These are phyloP conservation scores for Troides oblongomaculatus DNA, from an alignment of 2,888 invertebrate genomes.

Conservation along the genomic window DNA sequence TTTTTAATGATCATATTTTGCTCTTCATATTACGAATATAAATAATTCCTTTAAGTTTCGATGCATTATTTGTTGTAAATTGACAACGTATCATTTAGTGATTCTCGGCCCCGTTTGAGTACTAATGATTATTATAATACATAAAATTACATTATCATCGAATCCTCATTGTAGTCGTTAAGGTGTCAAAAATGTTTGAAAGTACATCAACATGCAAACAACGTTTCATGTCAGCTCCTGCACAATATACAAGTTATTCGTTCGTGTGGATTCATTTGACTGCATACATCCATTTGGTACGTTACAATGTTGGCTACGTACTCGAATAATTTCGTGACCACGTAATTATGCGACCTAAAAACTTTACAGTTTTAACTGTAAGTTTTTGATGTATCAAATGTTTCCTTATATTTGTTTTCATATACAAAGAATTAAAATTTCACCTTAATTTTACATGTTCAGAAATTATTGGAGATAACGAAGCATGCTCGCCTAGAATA, in stretches of 20 bases:
- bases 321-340: constrained; percentile 2
- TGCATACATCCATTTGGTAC: not conserved
- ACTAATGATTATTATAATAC: not conserved
- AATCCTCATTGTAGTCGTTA: not conserved
- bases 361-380: not conserved
- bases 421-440: too few relatives aligned
- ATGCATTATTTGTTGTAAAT: too few relatives aligned
- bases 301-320: constrained; percentile 1
- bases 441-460: too few relatives aligned
- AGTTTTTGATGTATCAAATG: too few relatives aligned
- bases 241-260: not conserved
- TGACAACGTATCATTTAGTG: too few relatives aligned
- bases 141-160: not conserved
- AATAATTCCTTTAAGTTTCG: too few relatives aligned
- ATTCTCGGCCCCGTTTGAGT: too few relatives aligned
- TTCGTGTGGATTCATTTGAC: not conserved
- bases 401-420: too few relatives aligned
- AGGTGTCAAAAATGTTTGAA: not conserved
- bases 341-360: constrained; percentile 14
- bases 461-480: too few relatives aligned
- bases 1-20: too few relatives aligned
- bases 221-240: not conserved
- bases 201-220: not conserved
- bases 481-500: too few relatives aligned
- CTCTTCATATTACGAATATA: too few relatives aligned